Evolutionary conservation across 2,888 invertebrate genomes (phyloP).

Genomic region (Nudaria mundana): DNA sequence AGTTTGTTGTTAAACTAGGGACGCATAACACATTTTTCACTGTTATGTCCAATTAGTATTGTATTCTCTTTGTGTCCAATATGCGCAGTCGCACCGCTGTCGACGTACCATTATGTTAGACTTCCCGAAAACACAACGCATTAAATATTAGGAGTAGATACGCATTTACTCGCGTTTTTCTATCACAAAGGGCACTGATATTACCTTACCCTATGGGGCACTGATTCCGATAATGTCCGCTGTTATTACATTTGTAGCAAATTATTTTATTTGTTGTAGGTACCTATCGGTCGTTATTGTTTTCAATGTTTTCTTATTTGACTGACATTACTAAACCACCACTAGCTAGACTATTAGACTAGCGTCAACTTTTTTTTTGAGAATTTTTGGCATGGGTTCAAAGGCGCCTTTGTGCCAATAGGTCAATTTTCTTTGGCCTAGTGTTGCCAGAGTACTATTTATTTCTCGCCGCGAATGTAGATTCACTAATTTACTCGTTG

Average conservation of each 20-base stretch:
- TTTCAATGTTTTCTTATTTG: neutral
- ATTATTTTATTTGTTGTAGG: neutral
- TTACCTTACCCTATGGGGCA: too few species aligned
- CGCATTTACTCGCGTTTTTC: neutral
- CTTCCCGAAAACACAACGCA: neutral
- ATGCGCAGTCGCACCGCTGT: neutral
- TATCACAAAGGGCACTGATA: neutral
- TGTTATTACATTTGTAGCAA: neutral
- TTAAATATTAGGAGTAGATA: neutral
- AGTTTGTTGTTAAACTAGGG: neutral
- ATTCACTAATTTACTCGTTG: neutral
- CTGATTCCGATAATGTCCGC: neutral
- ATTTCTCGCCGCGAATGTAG: neutral
- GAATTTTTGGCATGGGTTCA: too few species aligned
- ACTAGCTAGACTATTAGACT: too few species aligned
- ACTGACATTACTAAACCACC: too few species aligned
- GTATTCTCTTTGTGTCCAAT: neutral
- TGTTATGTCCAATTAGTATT: neutral
- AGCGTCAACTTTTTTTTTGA: too few species aligned
- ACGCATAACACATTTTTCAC: neutral
- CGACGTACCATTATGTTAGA: constrained; percentile 1
- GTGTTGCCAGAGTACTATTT: too few species aligned
- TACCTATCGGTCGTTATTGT: neutral
- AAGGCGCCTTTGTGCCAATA: too few species aligned
- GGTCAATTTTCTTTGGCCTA: neutral